phyloP scores from a whole-genome alignment of 2,797 vertebrate species.

The Oreochromis grahami region DNA sequence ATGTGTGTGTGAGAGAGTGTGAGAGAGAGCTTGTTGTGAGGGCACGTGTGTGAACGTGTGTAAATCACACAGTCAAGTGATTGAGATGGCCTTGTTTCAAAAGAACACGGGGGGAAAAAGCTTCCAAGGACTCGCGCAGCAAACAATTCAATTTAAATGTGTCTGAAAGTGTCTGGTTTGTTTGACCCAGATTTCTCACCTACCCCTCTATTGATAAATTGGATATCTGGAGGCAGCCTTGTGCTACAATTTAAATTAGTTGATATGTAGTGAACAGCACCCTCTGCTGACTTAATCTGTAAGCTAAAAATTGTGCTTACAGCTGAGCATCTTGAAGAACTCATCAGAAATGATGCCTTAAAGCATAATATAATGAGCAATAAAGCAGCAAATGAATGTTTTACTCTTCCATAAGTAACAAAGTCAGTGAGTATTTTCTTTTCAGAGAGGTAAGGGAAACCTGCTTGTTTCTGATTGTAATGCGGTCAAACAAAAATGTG shows the following conservation, averaged over 20 bases:
- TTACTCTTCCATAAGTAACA: not conserved
- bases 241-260: constrained; percentile 48
- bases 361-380: not conserved
- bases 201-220: constrained; percentile 69
- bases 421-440: not conserved
- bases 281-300: constrained; percentile 55
- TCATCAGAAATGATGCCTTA: not conserved
- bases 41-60: constrained; percentile 13
- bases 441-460: not conserved
- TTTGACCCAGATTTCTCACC: constrained; percentile 76
- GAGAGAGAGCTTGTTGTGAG: not conserved
- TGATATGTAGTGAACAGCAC: constrained; percentile 48
- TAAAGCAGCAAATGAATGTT: not conserved
- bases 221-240: constrained; percentile 57
- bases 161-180: constrained; percentile 70
- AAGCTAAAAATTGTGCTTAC: not conserved
- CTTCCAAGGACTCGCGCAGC: constrained; percentile 29
- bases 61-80: constrained; percentile 57
- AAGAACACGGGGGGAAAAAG: not conserved
- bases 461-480: not conserved
- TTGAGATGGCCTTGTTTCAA: constrained; percentile 64
- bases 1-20: not conserved
- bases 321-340: not conserved
- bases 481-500: not conserved
- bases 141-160: constrained; percentile 78